These are phyloP conservation scores for Oreotrochilus melanogaster DNA, from an alignment of 2,113 vertebrate species.

Conservation along the genomic window DNA sequence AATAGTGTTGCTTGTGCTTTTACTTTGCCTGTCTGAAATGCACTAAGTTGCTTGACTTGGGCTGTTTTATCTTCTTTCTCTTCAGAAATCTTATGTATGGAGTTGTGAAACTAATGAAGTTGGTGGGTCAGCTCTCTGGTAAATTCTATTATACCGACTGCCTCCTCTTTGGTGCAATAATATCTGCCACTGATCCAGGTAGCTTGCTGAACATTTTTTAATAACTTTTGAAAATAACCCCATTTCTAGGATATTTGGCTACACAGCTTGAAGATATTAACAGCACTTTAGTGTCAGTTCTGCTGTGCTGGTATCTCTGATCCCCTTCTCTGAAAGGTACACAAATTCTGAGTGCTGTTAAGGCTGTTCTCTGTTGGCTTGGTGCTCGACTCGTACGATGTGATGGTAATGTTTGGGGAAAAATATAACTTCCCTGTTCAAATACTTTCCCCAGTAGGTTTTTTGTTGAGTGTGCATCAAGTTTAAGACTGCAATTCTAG, in stretches of 20 bases:
- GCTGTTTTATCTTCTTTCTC: constrained; percentile 5
- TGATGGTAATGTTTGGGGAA: background rate
- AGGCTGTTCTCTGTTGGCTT: background rate
- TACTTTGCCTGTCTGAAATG: background rate
- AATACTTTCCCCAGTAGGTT: background rate
- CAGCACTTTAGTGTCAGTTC: background rate
- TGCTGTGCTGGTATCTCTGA: background rate
- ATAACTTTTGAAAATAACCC: background rate
- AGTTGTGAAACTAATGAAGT: constrained; percentile 95
- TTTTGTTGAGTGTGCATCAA: background rate
- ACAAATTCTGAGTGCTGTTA: background rate
- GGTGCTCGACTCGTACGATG: background rate
- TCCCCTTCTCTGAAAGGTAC: background rate
- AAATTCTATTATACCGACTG: constrained; percentile 99
- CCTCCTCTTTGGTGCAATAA: constrained; percentile 96
- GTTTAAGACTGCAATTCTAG: background rate
- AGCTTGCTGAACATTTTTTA: constrained; percentile 13
- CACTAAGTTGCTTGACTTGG: background rate
- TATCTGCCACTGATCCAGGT: constrained; percentile 99
- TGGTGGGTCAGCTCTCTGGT: constrained; percentile 90
- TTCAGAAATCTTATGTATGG: constrained; percentile 97
- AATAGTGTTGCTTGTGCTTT: background rate
- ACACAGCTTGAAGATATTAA: background rate
- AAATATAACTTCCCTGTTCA: background rate
- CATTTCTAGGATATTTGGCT: background rate